These are phyloP conservation scores for Drosophila meridiana DNA, from an alignment of 2,888 invertebrate species.

Conservation along the genomic window DNA sequence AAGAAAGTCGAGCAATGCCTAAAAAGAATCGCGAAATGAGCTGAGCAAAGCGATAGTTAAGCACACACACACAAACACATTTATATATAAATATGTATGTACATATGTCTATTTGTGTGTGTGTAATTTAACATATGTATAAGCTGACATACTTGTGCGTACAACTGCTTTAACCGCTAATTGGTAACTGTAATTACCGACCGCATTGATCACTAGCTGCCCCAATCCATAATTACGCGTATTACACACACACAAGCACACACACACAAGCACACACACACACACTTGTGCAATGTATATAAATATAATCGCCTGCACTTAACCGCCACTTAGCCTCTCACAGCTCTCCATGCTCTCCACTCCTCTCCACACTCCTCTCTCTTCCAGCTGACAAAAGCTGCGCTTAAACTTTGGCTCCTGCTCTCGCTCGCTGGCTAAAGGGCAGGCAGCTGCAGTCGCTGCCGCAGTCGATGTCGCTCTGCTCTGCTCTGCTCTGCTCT, in stretches of 20 bases:
- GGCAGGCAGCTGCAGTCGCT: slow-evolving; percentile 3
- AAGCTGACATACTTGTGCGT: slow-evolving; percentile 7
- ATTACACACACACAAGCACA: slow-evolving; percentile 12
- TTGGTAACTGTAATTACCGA: slow-evolving; percentile 43
- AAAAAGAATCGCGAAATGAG: slow-evolving; percentile 4
- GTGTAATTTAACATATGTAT: slow-evolving; percentile 5
- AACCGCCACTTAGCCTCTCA: slow-evolving; percentile 18
- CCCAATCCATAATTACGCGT: slow-evolving; percentile 43
- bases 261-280: slow-evolving; percentile 1
- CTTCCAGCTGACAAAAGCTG: slow-evolving; percentile 22
- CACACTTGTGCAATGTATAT: slow-evolving; percentile 13
- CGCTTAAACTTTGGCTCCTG: slow-evolving; percentile 40
- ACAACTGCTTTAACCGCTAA: slow-evolving; percentile 33
- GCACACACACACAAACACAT: neutral
- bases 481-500: neutral
- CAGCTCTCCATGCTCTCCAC: neutral
- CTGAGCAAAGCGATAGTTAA: slow-evolving; percentile 23
- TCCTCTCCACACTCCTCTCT: neutral
- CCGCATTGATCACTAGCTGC: slow-evolving; percentile 48
- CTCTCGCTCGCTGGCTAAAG: slow-evolving; percentile 5
- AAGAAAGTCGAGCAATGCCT: slow-evolving; percentile 1
- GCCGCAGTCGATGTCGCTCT: slow-evolving; percentile 3
- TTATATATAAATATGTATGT: neutral
- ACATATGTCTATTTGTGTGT: neutral
- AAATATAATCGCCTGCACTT: slow-evolving; percentile 31